Evolutionary conservation across 2,113 vertebrate genomes (phyloP), one percentile per base, ranked within the genome.

Genomic region (Microcebus murinus): DNA sequence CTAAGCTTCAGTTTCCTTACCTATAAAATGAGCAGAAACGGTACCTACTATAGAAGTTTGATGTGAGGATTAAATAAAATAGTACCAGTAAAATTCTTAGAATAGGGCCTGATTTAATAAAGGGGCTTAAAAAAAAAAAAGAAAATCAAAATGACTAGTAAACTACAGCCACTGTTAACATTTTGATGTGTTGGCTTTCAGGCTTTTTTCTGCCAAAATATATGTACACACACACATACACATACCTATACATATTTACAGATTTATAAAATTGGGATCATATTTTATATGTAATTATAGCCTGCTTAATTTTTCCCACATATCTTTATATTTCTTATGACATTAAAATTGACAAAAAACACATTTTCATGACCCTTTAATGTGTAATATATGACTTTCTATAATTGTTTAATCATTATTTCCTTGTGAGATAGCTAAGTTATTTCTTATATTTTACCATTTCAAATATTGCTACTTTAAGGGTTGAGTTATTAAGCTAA

Each of bases 391-490:
- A 61, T 77, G 59, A 80, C 12, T 55, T 12, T 71, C 59, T 12
- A 18, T 94, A 90, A 86, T 89, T 90, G 85, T 48, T 73, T 79
- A 87, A 65, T 94, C 21, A 52, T 77, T 84, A 76, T 48, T 29
- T 90, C 25, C 42, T 91, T 77, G 12, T 77, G 52, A 96, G 27
- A 87, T 18, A 27, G 71, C n/a, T 61, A 68, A 70, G 70, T 65
- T 83, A 74, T 85, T 85, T 95, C 55, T 34, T 59, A 50, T 77
- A 50, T 91, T 84, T 84, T 31, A 27, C 36, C 17, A 39, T 91
- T 84, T 65, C 39, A 65, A 74, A 50, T 74, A 67, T 67, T 90
- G 87, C 45, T 89, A 27, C 36, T 76, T 76, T 81, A 65, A n/a
- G 29, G 18, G 14, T 90, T 45, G 20, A 68, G 39, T 85, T 79